Conservation (phyloP, 1,140 invertebrate species). For the Drosophila burlai region DNA sequence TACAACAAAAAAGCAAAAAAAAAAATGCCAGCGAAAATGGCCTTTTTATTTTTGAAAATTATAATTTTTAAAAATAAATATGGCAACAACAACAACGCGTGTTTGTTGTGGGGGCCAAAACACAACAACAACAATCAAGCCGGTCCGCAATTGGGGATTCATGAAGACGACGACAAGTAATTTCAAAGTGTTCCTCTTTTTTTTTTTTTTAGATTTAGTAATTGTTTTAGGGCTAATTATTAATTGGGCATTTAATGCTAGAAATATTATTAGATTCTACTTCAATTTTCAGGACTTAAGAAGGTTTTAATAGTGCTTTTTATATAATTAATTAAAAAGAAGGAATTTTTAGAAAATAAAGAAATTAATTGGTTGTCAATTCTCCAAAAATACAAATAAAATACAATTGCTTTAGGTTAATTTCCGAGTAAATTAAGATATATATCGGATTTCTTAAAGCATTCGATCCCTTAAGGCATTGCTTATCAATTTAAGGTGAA, state of each 20-base stretch:
- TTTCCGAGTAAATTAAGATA: neutral
- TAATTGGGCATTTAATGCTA: conserved; percentile 8
- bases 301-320: neutral
- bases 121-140: conserved; percentile 11
- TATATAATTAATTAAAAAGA: neutral
- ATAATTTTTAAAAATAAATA: conserved; percentile 80
- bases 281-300: too few species aligned
- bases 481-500: neutral
- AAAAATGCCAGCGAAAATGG: conserved; percentile 17
- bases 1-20: neutral
- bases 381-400: neutral
- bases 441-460: too few species aligned
- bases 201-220: neutral
- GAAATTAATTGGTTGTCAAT: too few species aligned
- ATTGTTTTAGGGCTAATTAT: conserved; percentile 4
- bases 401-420: neutral
- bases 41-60: conserved; percentile 81
- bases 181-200: neutral
- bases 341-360: too few species aligned
- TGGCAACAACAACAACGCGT: conserved; percentile 24
- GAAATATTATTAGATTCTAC: neutral
- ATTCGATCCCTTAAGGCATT: neutral
- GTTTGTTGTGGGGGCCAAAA: conserved; percentile 41
- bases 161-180: conserved; percentile 15
- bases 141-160: conserved; percentile 16